Evolutionary conservation across 2,797 vertebrate genomes (phyloP).

Genomic region (Sebastes paucispinis): DNA sequence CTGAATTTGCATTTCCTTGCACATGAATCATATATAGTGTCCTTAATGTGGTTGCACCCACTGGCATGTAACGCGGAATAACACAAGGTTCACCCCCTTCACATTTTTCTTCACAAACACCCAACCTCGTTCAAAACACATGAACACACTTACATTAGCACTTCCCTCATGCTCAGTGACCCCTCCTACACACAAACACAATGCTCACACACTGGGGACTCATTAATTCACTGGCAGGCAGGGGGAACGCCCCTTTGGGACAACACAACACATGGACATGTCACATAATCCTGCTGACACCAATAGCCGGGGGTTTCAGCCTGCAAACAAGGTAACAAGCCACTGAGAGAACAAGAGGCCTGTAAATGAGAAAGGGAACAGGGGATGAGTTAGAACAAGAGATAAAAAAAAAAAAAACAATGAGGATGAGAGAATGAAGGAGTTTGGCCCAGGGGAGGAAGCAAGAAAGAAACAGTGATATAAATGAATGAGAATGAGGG

Average conservation of each 20-base stretch:
- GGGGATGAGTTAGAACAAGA: background rate
- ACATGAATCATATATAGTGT: constrained; percentile 24
- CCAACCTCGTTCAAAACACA: constrained; percentile 1
- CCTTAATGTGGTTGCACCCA: background rate
- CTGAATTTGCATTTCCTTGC: constrained; percentile 30
- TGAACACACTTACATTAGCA: constrained; percentile 18
- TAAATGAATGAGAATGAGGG: background rate
- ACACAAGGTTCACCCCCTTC: background rate
- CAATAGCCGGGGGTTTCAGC: constrained; percentile 33
- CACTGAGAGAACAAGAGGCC: background rate
- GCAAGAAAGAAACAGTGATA: background rate
- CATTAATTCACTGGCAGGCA: constrained; percentile 52
- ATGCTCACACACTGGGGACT: constrained; percentile 37
- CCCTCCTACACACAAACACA: constrained; percentile 11
- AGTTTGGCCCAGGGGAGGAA: background rate
- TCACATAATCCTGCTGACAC: constrained; percentile 46
- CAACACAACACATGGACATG: constrained; percentile 38
- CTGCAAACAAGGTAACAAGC: constrained; percentile 42
- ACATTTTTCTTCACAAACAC: background rate
- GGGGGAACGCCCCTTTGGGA: constrained; percentile 46
- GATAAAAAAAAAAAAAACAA: background rate
- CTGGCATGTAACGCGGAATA: background rate
- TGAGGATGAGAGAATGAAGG: background rate
- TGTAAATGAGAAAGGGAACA: constrained; percentile 1
- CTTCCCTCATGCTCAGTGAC: constrained; percentile 4